A percentile compares a stretch with the other conserved stretches of the same genome.
phyloP scores from a whole-genome alignment of 1,140 invertebrate genomes.

The Trichonephila clavata region DNA sequence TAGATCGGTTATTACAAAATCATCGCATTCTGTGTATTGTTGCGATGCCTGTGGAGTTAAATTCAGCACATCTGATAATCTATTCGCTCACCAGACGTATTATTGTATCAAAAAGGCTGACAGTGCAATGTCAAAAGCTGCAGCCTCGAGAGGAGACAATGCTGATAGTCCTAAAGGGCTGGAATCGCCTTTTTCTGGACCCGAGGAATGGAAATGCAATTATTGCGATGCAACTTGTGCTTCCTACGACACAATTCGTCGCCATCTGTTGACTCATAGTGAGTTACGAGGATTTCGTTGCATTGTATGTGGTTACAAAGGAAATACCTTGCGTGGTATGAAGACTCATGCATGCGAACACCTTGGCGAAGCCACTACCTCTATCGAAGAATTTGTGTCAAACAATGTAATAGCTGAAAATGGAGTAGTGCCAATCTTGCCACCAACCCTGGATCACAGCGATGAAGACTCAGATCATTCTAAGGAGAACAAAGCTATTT shows the following conservation, averaged over 20 bases:
- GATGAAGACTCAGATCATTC: slow-evolving; percentile 64
- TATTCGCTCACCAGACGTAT: slow-evolving; percentile 95
- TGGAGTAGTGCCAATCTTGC: not conserved
- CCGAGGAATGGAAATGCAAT: slow-evolving; percentile 88
- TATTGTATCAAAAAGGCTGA: slow-evolving; percentile 89
- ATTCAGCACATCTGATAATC: slow-evolving; percentile 95
- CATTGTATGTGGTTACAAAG: slow-evolving; percentile 96
- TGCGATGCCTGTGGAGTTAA: slow-evolving; percentile 96
- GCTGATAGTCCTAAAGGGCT: not conserved
- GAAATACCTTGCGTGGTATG: slow-evolving; percentile 96
- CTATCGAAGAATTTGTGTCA: slow-evolving; percentile 94
- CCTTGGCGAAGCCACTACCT: slow-evolving; percentile 89
- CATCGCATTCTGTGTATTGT: slow-evolving; percentile 83
- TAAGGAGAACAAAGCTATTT: slow-evolving; percentile 63
- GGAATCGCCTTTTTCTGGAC: slow-evolving; percentile 56
- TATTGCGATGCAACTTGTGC: slow-evolving; percentile 93
- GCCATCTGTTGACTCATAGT: slow-evolving; percentile 89
- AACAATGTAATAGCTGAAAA: slow-evolving; percentile 84
- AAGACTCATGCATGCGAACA: slow-evolving; percentile 98
- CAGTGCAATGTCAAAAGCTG: slow-evolving; percentile 55
- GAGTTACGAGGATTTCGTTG: slow-evolving; percentile 95
- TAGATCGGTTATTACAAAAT: not conserved
- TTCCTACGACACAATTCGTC: slow-evolving; percentile 82
- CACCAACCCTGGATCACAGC: not conserved
- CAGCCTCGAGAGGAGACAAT: not conserved